Evolutionary conservation across 2,113 vertebrate genomes (phyloP).

Genomic region (Ictalurus punctatus): DNA sequence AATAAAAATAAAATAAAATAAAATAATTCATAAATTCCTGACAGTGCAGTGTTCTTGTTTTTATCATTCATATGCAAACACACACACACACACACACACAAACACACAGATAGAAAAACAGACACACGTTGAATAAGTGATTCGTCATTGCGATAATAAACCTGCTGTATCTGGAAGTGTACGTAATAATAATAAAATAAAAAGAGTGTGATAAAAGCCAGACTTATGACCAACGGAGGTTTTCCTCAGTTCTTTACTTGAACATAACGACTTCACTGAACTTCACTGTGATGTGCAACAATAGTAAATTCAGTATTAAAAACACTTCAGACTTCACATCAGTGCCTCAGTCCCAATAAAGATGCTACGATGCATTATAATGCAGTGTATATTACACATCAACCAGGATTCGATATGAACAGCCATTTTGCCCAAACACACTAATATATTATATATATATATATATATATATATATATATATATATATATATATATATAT

Average conservation of each 20-base stretch:
- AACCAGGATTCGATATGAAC: not conserved
- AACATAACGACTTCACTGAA: too few species aligned
- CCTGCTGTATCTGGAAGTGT: not conserved
- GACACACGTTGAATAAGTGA: not conserved
- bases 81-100: not conserved
- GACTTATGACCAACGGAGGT: not conserved
- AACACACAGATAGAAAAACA: not conserved
- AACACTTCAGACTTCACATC: not conserved
- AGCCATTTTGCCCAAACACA: not conserved
- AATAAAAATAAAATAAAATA: too few species aligned
- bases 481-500: too few species aligned
- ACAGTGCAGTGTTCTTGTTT: not conserved
- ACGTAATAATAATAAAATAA: not conserved
- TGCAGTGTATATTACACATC: not conserved
- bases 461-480: too few species aligned
- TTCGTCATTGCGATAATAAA: not conserved
- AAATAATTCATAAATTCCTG: too few species aligned
- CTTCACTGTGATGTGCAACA: not conserved
- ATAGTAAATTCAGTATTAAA: not conserved
- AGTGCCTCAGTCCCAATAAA: not conserved
- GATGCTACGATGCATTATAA: constrained; percentile 8
- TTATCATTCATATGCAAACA: not conserved
- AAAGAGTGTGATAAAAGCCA: not conserved
- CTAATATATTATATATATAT: too few species aligned
- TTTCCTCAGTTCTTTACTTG: not conserved